Base-by-base conservation (phyloP, 2,888 invertebrate genomes). In the Drosophila phalerata region DNA sequence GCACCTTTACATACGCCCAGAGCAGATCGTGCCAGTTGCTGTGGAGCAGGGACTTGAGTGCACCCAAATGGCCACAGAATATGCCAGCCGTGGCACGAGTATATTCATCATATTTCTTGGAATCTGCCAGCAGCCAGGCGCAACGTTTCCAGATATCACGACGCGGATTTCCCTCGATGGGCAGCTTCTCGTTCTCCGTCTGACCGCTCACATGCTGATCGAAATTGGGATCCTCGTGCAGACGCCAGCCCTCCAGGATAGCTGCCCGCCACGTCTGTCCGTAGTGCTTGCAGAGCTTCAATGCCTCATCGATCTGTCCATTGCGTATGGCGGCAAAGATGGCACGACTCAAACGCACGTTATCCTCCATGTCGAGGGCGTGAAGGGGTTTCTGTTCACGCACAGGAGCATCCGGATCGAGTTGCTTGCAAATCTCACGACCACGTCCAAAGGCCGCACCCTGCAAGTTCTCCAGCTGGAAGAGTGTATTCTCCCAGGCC, bases 191-290 rank as follows among this genome's bases (percentile, higher is more conserved):
- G 22, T 34, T 15, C 13, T 78, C 71, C n/a, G 91, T 81, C 72
- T 93, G 93, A 0, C 48, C 70, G 4, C 43, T 37, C 1, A 53
- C 52, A n/a, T 79, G 56, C 55, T 93, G 92, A 53, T 94, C 94
- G 84, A 95, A 95, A 88, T 97, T 97, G 6, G 97, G 95, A 93
- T 98, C 98, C 90, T 98, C 97, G 85, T 96, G 95, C 30, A 98
- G 93, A 62, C 96, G 94, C 98, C 98, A 98, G 3, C 98, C 98
- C 91, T 98, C 96, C 40, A 98, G 93, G 22, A 97, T 95, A 5
- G 97, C 97, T 0, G 98, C 98, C 53, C 97, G 94, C 98, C 98
- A 98, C 2, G 96, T 95, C 92, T 98, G 98, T 0, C 98, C 98
- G 85, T 96, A 96, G 88, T 95, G 96, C 45, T 96, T 94, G 87